Evolutionary conservation across 2,888 invertebrate genomes (phyloP).

Genomic region (Bimastos eiseni): DNA sequence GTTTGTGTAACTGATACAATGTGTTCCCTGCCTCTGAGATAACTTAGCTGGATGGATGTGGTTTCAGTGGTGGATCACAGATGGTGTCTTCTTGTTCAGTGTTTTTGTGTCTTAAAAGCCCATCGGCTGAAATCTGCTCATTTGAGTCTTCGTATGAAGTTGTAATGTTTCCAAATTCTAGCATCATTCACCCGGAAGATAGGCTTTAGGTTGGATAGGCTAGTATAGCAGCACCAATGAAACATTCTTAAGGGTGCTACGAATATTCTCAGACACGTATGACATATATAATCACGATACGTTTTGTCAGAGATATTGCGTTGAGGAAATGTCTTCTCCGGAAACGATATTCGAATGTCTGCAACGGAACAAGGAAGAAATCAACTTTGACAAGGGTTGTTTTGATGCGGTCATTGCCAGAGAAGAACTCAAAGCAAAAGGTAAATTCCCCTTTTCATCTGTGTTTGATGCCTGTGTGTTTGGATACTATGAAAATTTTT

Average conservation of each 20-base stretch:
- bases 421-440: conserved; percentile 32
- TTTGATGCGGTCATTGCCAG: conserved; percentile 67
- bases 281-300: background rate
- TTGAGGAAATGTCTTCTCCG: conserved; percentile 34
- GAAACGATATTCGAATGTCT: conserved; percentile 58
- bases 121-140: background rate
- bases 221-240: background rate
- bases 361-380: conserved; percentile 75
- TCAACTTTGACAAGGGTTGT: conserved; percentile 80
- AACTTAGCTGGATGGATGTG: background rate
- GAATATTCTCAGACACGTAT: background rate
- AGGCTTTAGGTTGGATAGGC: background rate
- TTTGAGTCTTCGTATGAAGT: background rate
- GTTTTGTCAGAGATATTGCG: conserved; percentile 36
- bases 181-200: background rate
- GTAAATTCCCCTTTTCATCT: conserved; percentile 26
- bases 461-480: background rate
- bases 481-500: background rate
- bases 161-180: background rate
- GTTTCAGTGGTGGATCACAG: background rate
- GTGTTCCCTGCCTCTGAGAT: background rate
- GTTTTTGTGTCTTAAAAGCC: background rate
- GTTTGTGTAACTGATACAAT: too few species aligned
- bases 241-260: background rate
- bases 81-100: background rate